Evolutionary conservation across 2,888 invertebrate genomes (phyloP), one percentile per base, ranked within the genome.

Genomic region (Sphaeridia pumilis): DNA sequence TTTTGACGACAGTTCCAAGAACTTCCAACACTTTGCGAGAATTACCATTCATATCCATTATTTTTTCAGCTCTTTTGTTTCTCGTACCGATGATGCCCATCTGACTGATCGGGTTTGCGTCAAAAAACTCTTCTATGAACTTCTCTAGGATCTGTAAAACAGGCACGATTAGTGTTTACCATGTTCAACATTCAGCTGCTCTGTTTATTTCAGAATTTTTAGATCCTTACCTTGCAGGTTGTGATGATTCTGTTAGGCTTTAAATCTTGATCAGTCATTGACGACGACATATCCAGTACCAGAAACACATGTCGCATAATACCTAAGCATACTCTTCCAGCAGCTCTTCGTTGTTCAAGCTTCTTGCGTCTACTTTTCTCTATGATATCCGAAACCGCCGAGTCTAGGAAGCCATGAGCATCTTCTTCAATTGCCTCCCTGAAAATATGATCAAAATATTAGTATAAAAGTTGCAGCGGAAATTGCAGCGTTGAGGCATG

Each of bases 81-180:
- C 85, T 84, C 67, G 93, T 84, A 10, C 82, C 76, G 59, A 98
- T 84, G 34, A 98, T 74, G 24, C 97, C 97, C 60, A 99, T 74
- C 72, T 99, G 98, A 69, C 95, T 94, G 49, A 98, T 86, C 10
- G 98, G 98, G 73, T 98, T 99, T 71, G 95, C 93, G 72, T 97
- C 95, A 71, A 97, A 95, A 70, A 88, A 98, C 70, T 95, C 94
- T 65, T 93, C 88, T 54, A 98, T 81, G 71, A 97, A 99, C 59
- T 82, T 80, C 72, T 93, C 88, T 56, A 98, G 70, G 14, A 94
- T 74, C 88, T 92, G 49, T 14, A 55, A 46, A 34, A 41, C 34
- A 14, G 17, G 17, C 38, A 38, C 38, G n/a, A 25, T 20, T 4
- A 28, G n/a, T n/a, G n/a, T n/a, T n/a, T n/a, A n/a, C n/a, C n/a